Base-by-base conservation (phyloP, 2,888 invertebrate genomes). In the Ochlodes sylvanus region DNA sequence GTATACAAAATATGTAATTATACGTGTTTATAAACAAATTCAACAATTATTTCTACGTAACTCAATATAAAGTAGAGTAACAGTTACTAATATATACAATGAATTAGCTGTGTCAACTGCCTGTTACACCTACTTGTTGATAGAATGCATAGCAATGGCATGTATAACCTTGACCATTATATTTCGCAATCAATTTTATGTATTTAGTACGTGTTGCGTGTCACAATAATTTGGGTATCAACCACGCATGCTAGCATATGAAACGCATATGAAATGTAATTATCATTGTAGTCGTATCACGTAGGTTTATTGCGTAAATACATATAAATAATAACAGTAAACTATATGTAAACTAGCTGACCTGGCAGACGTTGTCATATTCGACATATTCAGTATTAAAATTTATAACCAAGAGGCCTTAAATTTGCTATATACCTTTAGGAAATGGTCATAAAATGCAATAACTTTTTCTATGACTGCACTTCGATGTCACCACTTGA, bases 111-210 rank as follows among this genome's bases (percentile, higher is more conserved):
- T 27, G 54, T 60, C 41, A 60, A 57, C 50, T 57, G n/a, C 7
- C 21, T 54, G 15, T 57, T 56, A 57, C 32, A 38, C 41, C 52
- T 27, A 32, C 34, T 58, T 12, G 41, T 42, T 62, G 54, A 68
- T 47, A 58, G 21, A 57, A 52, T 52, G 60, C 55, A 64, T 56
- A 57, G 47, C n/a, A 54, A 54, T 56, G 9, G 47, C 56, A 44
- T 50, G 50, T 60, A 42, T 71, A 64, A 73, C 77, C 76, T 77
- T 77, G 77, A 67, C 75, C 73, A 71, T 69, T 56, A 63, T 71
- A 66, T 72, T 70, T 67, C 63, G 71, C 71, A 68, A 69, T 61
- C 50, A 67, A 63, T 70, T 68, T 56, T 63, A 72, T 41, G 42
- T 66, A 66, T 66, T 38, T 66, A 17, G 60, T 54, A 50, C 58